These are phyloP conservation scores for Erebia ligea DNA, from an alignment of 2,888 invertebrate species.

Conservation along the genomic window DNA sequence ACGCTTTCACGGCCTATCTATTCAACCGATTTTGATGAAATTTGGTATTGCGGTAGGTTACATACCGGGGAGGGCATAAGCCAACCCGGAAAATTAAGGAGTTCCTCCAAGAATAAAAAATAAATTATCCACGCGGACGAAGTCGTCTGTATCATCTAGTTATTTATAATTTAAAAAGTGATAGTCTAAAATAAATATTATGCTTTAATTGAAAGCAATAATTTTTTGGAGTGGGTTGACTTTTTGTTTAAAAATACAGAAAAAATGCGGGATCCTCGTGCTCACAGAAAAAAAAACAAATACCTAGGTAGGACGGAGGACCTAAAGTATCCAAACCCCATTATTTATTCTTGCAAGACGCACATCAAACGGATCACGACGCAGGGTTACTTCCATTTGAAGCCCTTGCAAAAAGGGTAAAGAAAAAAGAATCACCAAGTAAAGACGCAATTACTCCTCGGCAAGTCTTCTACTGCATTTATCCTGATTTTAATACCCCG, in stretches of 20 bases:
- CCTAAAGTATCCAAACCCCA: constrained; percentile 32
- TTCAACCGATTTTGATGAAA: no score
- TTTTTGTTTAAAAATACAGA: not conserved
- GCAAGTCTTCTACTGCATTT: constrained; percentile 49
- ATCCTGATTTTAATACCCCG: constrained; percentile 27
- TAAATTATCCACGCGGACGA: no score
- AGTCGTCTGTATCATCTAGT: no score
- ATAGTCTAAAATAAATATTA: no score
- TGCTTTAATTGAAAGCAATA: no score
- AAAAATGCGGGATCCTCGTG: not conserved
- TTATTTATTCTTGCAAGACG: constrained; percentile 56
- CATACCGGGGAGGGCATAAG: no score
- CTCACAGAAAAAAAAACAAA: not conserved
- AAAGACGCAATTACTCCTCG: constrained; percentile 78
- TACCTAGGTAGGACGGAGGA: not conserved
- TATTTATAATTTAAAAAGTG: no score
- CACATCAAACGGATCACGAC: constrained; percentile 55
- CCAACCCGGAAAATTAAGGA: no score
- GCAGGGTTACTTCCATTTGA: constrained; percentile 52
- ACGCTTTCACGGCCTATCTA: no score
- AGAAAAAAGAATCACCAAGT: constrained; percentile 66
- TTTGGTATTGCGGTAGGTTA: no score
- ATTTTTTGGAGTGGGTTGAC: no score
- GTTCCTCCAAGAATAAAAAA: no score
- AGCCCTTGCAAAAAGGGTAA: constrained; percentile 61